A percentile compares a stretch with the other conserved stretches of the same genome.
These are phyloP conservation scores for Epinotia bilunana DNA, from an alignment of 2,888 invertebrate genomes.

Conservation along the genomic window DNA sequence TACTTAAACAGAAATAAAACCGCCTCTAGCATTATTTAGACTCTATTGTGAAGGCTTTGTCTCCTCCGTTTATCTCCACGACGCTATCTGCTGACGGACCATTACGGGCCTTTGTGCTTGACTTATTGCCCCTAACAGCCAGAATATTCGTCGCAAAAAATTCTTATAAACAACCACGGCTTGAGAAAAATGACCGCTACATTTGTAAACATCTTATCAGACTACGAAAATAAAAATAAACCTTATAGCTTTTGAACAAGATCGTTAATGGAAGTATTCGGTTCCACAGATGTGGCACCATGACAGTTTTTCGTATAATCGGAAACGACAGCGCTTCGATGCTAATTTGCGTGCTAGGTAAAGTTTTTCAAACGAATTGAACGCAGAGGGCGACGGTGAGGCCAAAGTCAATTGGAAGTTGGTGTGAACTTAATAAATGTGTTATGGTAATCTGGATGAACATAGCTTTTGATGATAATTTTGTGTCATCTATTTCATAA, in stretches of 20 bases:
- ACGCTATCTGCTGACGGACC: constrained; percentile 49
- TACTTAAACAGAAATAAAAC: constrained; percentile 13
- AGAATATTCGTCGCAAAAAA: constrained; percentile 33
- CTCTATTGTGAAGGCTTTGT: constrained; percentile 39
- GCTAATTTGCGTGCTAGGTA: background rate
- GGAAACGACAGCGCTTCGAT: constrained; percentile 4
- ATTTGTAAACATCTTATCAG: background rate
- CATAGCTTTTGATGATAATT: background rate
- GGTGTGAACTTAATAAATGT: background rate
- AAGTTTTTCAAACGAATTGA: background rate
- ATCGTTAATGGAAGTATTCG: background rate
- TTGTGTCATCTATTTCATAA: no score
- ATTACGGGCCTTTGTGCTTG: constrained; percentile 50
- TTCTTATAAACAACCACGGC: constrained; percentile 17
- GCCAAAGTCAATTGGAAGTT: background rate
- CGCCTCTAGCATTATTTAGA: background rate
- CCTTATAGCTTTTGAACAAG: background rate
- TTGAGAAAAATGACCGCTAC: background rate
- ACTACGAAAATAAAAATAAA: background rate
- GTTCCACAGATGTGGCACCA: background rate
- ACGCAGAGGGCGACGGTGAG: background rate
- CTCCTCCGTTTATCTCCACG: constrained; percentile 42
- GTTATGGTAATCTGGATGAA: background rate
- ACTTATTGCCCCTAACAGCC: constrained; percentile 48
- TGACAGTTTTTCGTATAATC: background rate